Percentiles rank a stretch among this genome's conserved stretches.
phyloP scores from a whole-genome alignment of 2,113 vertebrate species.

The Excalfactoria chinensis region DNA sequence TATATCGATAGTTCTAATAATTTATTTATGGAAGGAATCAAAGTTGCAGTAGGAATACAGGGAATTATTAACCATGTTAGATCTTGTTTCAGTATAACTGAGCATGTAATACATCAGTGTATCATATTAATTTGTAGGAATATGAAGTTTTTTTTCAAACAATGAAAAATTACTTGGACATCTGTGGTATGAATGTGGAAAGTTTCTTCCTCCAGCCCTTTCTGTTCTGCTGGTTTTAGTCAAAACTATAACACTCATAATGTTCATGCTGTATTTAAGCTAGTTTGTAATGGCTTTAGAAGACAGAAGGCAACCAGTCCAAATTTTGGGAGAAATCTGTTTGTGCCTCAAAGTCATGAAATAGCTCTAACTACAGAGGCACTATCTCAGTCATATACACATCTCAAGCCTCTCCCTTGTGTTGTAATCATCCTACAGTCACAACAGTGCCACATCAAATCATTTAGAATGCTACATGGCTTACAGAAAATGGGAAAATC shows the following conservation, averaged over 20 bases:
- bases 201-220: background rate
- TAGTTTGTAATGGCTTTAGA: background rate
- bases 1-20: constrained; percentile 26
- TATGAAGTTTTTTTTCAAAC: background rate
- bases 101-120: background rate
- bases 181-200: background rate
- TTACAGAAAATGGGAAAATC: background rate
- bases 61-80: background rate
- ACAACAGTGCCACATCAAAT: accelerated
- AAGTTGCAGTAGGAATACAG: background rate
- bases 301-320: background rate
- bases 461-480: background rate
- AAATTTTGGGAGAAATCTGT: background rate
- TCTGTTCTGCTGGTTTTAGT: background rate
- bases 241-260: background rate
- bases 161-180: background rate
- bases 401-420: background rate
- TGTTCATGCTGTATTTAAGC: background rate
- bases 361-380: background rate
- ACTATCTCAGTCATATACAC: background rate
- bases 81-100: background rate
- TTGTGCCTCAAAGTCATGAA: background rate
- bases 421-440: background rate
- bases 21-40: constrained; percentile 31
- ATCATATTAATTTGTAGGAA: background rate